Conservation (phyloP, 2,113 vertebrate species). For the Willisornis vidua region DNA sequence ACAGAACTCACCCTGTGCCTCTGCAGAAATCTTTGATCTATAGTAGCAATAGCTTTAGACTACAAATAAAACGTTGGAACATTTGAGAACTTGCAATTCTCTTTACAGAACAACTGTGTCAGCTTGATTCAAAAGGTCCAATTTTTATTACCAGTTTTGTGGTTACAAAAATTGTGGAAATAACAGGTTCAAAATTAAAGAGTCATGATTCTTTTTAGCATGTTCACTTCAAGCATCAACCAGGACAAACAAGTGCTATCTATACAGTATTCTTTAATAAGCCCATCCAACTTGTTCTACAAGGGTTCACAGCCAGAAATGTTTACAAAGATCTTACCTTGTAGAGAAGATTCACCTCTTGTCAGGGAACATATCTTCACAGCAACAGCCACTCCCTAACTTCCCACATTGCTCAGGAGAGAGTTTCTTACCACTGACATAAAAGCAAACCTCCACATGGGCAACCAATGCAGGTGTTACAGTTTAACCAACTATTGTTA, state of each 20-base stretch:
- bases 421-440: neutral
- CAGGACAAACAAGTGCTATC: neutral
- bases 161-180: neutral
- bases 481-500: neutral
- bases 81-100: neutral
- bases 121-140: neutral
- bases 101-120: neutral
- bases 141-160: neutral
- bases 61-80: neutral
- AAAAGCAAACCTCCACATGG: neutral
- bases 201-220: neutral
- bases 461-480: neutral
- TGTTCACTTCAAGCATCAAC: neutral
- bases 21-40: neutral
- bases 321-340: constrained; percentile 28
- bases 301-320: neutral
- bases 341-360: neutral
- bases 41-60: neutral
- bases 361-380: neutral
- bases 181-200: neutral
- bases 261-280: neutral
- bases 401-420: neutral
- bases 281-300: neutral
- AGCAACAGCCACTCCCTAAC: neutral
- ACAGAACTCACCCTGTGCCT: neutral